Conservation (phyloP, 1,140 invertebrate genomes). For the Coptotermes formosanus region DNA sequence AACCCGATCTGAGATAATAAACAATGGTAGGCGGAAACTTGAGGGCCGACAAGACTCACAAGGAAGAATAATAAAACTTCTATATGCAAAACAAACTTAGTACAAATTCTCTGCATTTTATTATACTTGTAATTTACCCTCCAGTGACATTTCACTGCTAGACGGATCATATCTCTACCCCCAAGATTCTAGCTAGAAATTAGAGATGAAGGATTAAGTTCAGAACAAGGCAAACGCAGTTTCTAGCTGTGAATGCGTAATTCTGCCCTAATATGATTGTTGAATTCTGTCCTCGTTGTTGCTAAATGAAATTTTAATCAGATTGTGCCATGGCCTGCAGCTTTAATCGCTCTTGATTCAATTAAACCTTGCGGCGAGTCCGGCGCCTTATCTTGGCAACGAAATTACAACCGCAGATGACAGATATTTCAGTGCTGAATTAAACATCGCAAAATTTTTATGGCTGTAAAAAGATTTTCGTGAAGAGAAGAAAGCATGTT, state of each 20-base stretch:
- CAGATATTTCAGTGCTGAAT: neutral
- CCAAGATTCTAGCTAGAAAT: neutral
- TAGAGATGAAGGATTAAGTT: neutral
- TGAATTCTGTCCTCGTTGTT: conserved; percentile 6
- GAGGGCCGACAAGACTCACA: no score
- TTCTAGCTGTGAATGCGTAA: conserved; percentile 4
- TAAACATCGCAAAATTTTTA: neutral
- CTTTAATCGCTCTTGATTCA: neutral
- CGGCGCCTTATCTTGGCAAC: neutral
- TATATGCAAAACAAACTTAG: neutral
- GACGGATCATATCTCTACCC: neutral
- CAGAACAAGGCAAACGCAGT: neutral
- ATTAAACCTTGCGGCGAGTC: neutral
- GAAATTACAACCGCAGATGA: neutral
- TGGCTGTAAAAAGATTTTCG: neutral
- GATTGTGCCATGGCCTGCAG: neutral
- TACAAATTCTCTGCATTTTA: neutral
- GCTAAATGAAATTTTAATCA: conserved; percentile 17
- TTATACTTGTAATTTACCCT: neutral
- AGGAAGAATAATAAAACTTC: neutral
- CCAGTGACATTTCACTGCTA: neutral
- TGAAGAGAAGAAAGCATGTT: neutral
- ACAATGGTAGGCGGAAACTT: no score
- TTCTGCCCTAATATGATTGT: conserved; percentile 4
- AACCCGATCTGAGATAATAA: no score